A percentile compares a stretch with the other conserved stretches of the same genome.
These are phyloP conservation scores for Uromys caudimaculatus DNA, from an alignment of 2,797 vertebrate genomes.

Conservation along the genomic window DNA sequence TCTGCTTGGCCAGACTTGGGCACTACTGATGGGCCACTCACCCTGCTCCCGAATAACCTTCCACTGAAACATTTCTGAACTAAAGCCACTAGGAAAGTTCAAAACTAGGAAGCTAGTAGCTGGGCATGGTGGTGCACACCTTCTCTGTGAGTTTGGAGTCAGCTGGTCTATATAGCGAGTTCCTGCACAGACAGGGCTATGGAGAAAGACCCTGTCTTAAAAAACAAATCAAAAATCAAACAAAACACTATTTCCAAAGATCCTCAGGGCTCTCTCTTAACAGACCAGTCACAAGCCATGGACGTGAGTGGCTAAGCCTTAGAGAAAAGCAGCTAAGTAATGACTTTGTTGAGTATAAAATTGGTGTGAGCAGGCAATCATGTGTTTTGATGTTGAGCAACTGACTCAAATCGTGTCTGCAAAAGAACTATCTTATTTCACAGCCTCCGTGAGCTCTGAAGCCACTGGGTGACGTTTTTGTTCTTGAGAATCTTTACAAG, in stretches of 20 bases:
- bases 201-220: not conserved
- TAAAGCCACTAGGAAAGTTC: not conserved
- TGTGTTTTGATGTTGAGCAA: not conserved
- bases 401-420: not conserved
- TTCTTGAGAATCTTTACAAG: not conserved
- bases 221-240: not conserved
- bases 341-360: not conserved
- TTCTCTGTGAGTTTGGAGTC: not conserved
- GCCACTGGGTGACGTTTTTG: not conserved
- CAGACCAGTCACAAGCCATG: not conserved
- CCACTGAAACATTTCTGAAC: not conserved
- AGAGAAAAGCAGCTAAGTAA: not conserved
- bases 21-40: not conserved
- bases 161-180: not conserved
- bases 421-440: not conserved
- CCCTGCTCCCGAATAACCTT: not conserved
- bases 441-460: fast-evolving
- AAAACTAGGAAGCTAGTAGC: not conserved
- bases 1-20: not conserved
- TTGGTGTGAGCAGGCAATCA: not conserved
- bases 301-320: not conserved
- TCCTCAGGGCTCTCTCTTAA: too few species aligned
- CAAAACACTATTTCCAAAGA: not conserved
- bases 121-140: not conserved
- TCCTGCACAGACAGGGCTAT: not conserved